A percentile compares a stretch with the other conserved stretches of the same genome.
Conservation (phyloP, 1,140 invertebrate species). For the Nasonia longicornis region DNA sequence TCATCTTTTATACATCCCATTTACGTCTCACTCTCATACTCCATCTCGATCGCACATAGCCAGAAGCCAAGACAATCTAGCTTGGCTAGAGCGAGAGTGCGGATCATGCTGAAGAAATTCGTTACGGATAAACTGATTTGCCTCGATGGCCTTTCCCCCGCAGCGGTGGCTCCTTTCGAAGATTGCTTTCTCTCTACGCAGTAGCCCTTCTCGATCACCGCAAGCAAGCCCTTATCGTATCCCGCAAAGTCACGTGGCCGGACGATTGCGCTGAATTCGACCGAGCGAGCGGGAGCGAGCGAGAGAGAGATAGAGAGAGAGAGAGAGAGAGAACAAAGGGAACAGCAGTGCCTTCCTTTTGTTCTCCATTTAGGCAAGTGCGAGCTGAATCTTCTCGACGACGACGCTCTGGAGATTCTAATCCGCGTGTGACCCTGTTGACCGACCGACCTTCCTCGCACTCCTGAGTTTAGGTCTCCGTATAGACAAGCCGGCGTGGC, state of each 20-base stretch:
- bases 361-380: slow-evolving; percentile 4
- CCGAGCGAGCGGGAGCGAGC: background rate
- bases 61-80: slow-evolving; percentile 38
- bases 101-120: slow-evolving; percentile 37
- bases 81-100: background rate
- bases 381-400: background rate
- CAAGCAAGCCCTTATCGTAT: background rate
- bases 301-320: background rate
- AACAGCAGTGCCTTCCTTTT: background rate
- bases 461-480: background rate
- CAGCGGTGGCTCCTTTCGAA: background rate
- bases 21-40: slow-evolving; percentile 9
- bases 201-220: background rate
- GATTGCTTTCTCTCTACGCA: slow-evolving; percentile 30
- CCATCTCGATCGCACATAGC: slow-evolving; percentile 4
- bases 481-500: background rate
- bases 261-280: slow-evolving; percentile 1
- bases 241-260: background rate
- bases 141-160: slow-evolving; percentile 27
- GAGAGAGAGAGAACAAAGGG: background rate
- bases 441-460: background rate
- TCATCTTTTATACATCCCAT: background rate
- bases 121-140: slow-evolving; percentile 44
- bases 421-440: background rate
- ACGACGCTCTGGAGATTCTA: background rate